Base-by-base conservation (phyloP, 2,113 vertebrate species). In the Dipodomys spectabilis region DNA sequence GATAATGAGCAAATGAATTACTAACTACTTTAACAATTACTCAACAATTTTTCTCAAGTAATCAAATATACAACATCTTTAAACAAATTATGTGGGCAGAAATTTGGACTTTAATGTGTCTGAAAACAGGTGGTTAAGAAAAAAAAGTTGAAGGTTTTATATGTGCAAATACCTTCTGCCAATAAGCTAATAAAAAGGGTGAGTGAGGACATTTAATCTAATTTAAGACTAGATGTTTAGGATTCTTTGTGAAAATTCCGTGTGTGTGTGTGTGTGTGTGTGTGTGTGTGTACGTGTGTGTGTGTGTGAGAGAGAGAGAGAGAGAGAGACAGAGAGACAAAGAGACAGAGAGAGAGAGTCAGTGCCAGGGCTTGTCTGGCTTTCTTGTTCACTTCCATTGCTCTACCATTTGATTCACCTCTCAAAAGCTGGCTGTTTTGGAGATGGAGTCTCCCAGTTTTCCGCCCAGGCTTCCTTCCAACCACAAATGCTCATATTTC, bases 151-250 rank as follows among this genome's bases (percentile, higher is more conserved):
- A 91, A 82, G 15, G 15, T 82, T 9, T 65, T 91, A 73, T 62
- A 93, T 80, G 15, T 79, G 19, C 10, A 77, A 92, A 71, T 25
- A 64, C 15, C 79, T 86, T 60, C 7, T 77, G 22, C 53, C 44
- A 86, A 6, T 60, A 32, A 15, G 45, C 16, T 35, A 86, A 86
- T 65, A 82, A 92, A 57, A 89, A 89, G 5, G 3, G 5, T 18
- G 86, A 79, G 53, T 16, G 49, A 57, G 15, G 53, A 57, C 27
- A 9, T 85, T 90, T 16, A 67, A 9, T 85, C 25, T 93, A 72
- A 83, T 80, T 91, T 91, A 89, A 39, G 28, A 1, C 19, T 95
- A 0, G 64, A 64, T 81, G 78, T 91, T 89, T 12, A 92, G 20
- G 5, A 39, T 84, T 69, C 62, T 86, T 87, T 81, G 30, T 74